Percentiles rank a stretch among this genome's conserved stretches.
Evolutionary conservation across 2,797 vertebrate genomes (phyloP).

Genomic region (Neopelma chrysocephalum): DNA sequence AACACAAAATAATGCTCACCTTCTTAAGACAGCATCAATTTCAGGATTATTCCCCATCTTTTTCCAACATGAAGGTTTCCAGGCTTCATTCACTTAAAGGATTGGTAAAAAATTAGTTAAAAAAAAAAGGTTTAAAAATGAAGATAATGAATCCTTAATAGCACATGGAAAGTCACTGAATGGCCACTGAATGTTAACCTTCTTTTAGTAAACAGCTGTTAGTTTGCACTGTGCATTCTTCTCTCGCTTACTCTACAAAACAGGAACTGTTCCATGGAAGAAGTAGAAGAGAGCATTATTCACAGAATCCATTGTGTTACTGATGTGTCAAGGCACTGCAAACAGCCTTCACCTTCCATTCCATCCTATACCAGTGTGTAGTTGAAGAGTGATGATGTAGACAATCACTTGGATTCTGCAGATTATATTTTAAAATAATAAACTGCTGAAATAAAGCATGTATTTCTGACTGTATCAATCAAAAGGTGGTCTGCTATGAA

Average conservation of each 20-base stretch:
- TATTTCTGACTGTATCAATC: not conserved
- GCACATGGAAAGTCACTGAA: not conserved
- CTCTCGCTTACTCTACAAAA: not conserved
- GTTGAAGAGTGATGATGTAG: not conserved
- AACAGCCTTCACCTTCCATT: not conserved
- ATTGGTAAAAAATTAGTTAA: not conserved
- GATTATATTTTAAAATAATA: not conserved
- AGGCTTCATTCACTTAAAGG: not conserved
- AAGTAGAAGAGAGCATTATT: not conserved
- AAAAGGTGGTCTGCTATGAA: not conserved
- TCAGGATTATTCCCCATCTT: not conserved
- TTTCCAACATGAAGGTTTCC: not conserved
- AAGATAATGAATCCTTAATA: not conserved
- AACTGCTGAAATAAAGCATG: not conserved
- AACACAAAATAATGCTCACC: not conserved
- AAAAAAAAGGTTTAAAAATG: rapidly evolving
- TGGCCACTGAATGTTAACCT: not conserved
- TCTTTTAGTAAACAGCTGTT: not conserved
- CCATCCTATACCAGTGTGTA: not conserved
- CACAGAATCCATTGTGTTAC: not conserved
- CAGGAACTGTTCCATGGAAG: not conserved
- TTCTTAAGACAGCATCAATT: not conserved
- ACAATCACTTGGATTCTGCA: not conserved
- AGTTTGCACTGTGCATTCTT: not conserved
- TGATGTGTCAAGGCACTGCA: not conserved